Percentiles rank a stretch among this genome's conserved stretches.
These are phyloP conservation scores for Ameiurus melas DNA, from an alignment of 2,113 vertebrate genomes.

Conservation along the genomic window DNA sequence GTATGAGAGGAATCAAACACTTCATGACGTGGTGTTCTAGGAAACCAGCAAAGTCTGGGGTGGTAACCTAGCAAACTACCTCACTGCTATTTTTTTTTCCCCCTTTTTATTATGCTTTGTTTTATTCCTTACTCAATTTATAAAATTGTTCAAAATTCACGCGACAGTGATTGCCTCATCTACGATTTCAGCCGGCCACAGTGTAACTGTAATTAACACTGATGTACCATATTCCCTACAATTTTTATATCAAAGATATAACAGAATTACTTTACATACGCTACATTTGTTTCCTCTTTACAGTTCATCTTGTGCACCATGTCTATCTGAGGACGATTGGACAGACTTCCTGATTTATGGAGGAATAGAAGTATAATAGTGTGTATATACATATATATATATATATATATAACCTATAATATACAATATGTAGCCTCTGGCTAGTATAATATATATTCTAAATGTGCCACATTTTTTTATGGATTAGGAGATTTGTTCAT, in stretches of 20 bases:
- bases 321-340: conserved; percentile 67
- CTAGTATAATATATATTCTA: conserved; percentile 1
- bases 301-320: conserved; percentile 84
- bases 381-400: neutral
- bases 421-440: conserved; percentile 19
- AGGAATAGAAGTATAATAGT: neutral
- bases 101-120: neutral
- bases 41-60: neutral
- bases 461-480: conserved; percentile 13
- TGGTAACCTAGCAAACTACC: neutral
- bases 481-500: neutral
- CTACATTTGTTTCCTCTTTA: conserved; percentile 22
- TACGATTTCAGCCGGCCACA: neutral
- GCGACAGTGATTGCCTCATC: neutral
- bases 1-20: neutral
- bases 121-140: neutral
- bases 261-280: neutral
- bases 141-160: neutral
- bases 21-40: neutral
- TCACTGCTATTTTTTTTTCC: too few species aligned
- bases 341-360: conserved; percentile 5
- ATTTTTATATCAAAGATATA: neutral
- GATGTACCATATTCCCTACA: neutral
- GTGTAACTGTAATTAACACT: neutral
- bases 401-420: conserved; percentile 8